phyloP scores from a whole-genome alignment of 2,888 invertebrate genomes.

The Abrostola triplasia region DNA sequence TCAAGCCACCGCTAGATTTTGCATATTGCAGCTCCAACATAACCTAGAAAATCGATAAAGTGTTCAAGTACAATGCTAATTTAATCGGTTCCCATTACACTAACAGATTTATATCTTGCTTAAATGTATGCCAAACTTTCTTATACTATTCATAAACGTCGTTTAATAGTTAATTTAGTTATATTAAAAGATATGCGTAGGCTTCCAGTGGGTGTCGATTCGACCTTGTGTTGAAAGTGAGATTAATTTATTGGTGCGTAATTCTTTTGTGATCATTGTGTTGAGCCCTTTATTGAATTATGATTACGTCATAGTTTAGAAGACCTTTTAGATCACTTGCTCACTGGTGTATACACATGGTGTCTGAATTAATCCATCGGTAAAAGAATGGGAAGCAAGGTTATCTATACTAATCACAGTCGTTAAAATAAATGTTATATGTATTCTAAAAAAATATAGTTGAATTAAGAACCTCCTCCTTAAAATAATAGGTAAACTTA shows the following conservation, averaged over 20 bases:
- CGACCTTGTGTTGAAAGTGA: constrained; percentile 77
- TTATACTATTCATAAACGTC: constrained; percentile 20
- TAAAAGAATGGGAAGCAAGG: constrained; percentile 3
- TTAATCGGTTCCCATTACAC: constrained; percentile 22
- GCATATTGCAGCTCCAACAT: neutral
- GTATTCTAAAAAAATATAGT: too few relatives aligned
- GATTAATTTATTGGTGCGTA: constrained; percentile 61
- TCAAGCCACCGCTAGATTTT: neutral
- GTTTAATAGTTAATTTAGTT: constrained; percentile 22
- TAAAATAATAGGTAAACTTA: too few relatives aligned
- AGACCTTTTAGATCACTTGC: constrained; percentile 29
- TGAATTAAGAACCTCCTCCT: too few relatives aligned
- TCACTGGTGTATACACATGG: constrained; percentile 32
- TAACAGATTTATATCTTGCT: constrained; percentile 17
- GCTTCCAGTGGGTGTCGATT: constrained; percentile 66
- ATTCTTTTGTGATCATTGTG: constrained; percentile 62
- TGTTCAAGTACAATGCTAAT: constrained; percentile 2
- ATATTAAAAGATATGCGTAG: constrained; percentile 60
- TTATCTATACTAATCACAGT: too few relatives aligned
- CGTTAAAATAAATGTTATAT: too few relatives aligned
- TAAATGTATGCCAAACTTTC: constrained; percentile 29
- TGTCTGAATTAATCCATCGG: constrained; percentile 8
- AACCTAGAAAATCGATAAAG: constrained; percentile 4
- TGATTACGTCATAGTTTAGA: constrained; percentile 42
- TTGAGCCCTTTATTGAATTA: constrained; percentile 59